Evolutionary conservation across 1,140 invertebrate species (phyloP), one percentile per base, ranked within the genome.

Genomic region (Trachymyrmex septentrionalis): DNA sequence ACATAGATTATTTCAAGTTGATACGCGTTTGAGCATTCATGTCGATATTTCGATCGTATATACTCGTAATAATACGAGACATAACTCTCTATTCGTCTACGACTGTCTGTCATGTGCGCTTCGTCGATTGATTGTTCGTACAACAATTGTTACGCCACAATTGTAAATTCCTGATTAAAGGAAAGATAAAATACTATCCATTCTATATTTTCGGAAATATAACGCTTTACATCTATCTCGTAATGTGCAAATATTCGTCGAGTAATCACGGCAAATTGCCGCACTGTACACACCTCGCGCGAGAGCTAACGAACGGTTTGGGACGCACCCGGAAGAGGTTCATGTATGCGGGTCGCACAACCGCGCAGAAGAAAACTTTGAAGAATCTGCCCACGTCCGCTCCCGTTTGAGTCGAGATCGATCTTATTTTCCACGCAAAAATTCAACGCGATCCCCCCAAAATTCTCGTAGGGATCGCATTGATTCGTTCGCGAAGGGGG

Each of bases 231-330:
- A 48, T n/a, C 24, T 50, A 53, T 21, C 44, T 66, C 7, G 19
- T 38, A 55, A 30, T 66, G 66, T 61, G 57, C 69, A 61, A 73
- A 84, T 75, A 84, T 84, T 84, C 80, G 80, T 84, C 69, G 80
- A 84, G 80, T 84, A 84, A 84, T 84, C 80, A 48, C 69, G 55
- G 80, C 44, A 84, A 84, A 84, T 84, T 84, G 80, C 80, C 80
- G 80, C 80, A 27, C 19, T 30, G 69, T 27, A 44, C 53, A 71
- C 64, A 71, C n/a, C 30, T 64, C 69, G 69, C 80, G 80, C 69
- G 55, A 73, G 80, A 75, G 80, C 69, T 84, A 84, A 84, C 80
- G 80, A 84, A 84, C 69, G 80, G 80, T 84, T 84, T 84, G 69
- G 80, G 80, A 50, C 44, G 80, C 69, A 84, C 80, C 80, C 80